Evolutionary conservation across 2,113 vertebrate genomes (phyloP).

Genomic region (Leptocoma aspasia): DNA sequence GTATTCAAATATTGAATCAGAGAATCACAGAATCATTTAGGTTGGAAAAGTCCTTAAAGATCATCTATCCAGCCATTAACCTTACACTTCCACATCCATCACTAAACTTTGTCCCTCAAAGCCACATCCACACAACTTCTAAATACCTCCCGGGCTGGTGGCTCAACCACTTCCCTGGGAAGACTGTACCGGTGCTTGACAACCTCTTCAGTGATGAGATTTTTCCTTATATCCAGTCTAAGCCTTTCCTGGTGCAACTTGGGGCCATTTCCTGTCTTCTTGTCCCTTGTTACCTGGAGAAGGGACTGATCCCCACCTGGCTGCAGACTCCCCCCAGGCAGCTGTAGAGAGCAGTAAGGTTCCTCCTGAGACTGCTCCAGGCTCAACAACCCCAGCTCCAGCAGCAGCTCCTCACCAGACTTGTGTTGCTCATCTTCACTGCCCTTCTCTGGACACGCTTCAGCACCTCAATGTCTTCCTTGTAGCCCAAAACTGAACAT

Average conservation of each 20-base stretch:
- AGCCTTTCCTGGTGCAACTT: neutral
- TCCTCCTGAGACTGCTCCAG: neutral
- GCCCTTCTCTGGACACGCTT: neutral
- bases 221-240: neutral
- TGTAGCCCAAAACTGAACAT: neutral
- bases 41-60: neutral
- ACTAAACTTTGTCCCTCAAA: neutral
- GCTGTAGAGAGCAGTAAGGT: neutral
- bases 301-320: neutral
- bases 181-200: neutral
- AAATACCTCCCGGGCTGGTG: neutral
- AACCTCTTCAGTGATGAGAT: neutral
- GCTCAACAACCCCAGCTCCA: neutral
- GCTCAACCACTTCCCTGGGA: neutral
- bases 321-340: neutral
- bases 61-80: neutral
- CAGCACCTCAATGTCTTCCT: neutral
- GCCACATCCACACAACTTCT: neutral
- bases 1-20: neutral
- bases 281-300: neutral
- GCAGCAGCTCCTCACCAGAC: neutral
- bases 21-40: neutral
- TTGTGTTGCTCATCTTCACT: neutral
- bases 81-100: neutral
- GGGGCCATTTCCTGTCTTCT: neutral